These are phyloP conservation scores for Zaprionus taronus DNA, from an alignment of 1,140 invertebrate genomes.

Conservation along the genomic window DNA sequence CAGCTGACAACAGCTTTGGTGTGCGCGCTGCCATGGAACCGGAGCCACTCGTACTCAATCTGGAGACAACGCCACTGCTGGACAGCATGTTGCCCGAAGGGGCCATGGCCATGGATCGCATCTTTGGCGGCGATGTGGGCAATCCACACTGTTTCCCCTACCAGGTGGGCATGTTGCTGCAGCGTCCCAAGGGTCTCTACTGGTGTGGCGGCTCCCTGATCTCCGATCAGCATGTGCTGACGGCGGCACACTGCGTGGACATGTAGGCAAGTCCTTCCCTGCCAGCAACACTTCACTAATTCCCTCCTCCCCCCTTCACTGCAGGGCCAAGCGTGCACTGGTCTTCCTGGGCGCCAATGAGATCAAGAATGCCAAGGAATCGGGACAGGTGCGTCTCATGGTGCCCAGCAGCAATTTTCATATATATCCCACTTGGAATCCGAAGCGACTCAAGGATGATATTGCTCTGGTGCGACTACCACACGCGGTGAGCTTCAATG, in stretches of 20 bases:
- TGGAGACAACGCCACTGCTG: constrained; percentile 67
- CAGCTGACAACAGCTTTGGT: constrained; percentile 35
- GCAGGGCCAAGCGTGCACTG: constrained; percentile 75
- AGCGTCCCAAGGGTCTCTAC: constrained; percentile 77
- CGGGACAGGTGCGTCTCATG: constrained; percentile 77
- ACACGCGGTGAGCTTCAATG: constrained; percentile 84
- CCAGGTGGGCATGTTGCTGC: constrained; percentile 82
- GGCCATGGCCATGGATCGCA: constrained; percentile 79
- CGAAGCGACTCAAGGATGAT: constrained; percentile 85
- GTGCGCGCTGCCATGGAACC: constrained; percentile 33
- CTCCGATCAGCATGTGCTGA: constrained; percentile 86
- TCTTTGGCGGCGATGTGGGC: constrained; percentile 83
- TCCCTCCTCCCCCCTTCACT: neutral
- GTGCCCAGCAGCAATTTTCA: constrained; percentile 83
- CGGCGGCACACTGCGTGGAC: constrained; percentile 87
- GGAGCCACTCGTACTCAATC: constrained; percentile 69
- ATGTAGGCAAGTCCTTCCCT: constrained; percentile 50
- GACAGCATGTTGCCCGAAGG: constrained; percentile 72
- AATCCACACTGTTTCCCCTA: constrained; percentile 79
- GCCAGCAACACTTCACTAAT: neutral
- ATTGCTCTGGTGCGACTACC: constrained; percentile 86
- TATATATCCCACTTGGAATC: constrained; percentile 85
- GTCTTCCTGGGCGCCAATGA: constrained; percentile 85
- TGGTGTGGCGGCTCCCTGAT: constrained; percentile 87
- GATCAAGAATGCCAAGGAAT: constrained; percentile 84